These are phyloP conservation scores for Mesodorylaimus sp. DNA, from an alignment of 2,888 invertebrate genomes.

Conservation along the genomic window DNA sequence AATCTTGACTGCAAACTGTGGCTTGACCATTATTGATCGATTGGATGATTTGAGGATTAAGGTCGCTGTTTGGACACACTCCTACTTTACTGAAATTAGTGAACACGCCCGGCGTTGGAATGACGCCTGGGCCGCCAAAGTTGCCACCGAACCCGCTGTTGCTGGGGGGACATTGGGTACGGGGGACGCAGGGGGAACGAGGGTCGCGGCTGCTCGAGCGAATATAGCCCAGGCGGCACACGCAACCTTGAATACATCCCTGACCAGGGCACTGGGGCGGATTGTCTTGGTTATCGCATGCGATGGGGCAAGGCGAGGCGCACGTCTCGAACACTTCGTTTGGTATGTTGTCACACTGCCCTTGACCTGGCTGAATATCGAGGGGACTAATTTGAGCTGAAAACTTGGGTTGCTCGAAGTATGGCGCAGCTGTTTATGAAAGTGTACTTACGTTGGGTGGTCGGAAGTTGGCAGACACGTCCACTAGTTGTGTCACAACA, in stretches of 20 bases:
- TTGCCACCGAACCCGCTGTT: background rate
- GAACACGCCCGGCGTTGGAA: no score
- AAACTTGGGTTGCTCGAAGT: no score
- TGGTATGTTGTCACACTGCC: no score
- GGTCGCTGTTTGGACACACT: background rate
- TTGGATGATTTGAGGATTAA: background rate
- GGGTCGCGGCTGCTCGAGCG: background rate
- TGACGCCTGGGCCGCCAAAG: background rate
- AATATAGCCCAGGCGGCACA: background rate
- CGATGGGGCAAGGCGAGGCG: background rate
- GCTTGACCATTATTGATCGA: background rate
- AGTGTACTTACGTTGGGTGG: no score
- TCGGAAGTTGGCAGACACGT: background rate
- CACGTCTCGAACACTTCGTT: background rate
- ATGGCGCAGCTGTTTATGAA: no score
- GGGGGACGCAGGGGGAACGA: background rate
- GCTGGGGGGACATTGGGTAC: background rate
- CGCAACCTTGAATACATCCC: constrained; percentile 2
- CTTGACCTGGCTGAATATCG: no score
- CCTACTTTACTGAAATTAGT: no score
- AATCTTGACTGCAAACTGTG: background rate
- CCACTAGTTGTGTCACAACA: background rate
- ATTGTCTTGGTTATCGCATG: background rate
- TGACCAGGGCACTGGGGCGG: background rate
- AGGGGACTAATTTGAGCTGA: no score